phyloP scores from a whole-genome alignment of 1,140 invertebrate genomes.

The Camponotus floridanus region DNA sequence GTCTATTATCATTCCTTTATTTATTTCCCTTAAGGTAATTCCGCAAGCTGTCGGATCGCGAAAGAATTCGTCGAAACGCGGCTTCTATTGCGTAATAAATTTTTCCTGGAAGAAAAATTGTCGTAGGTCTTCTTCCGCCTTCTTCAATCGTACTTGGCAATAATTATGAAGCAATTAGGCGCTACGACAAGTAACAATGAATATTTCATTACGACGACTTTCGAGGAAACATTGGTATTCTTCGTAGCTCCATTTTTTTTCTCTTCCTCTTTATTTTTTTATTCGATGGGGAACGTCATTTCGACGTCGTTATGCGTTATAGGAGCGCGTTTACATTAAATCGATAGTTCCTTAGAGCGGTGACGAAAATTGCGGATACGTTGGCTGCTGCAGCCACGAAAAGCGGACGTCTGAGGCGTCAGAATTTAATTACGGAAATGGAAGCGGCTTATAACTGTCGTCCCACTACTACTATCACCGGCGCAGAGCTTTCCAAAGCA shows the following conservation, averaged over 20 bases:
- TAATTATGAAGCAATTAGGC: slow-evolving; percentile 57
- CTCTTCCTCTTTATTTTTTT: not conserved
- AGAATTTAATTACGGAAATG: slow-evolving; percentile 71
- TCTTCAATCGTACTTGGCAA: slow-evolving; percentile 16
- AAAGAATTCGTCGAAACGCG: slow-evolving; percentile 49
- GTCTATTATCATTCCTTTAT: slow-evolving; percentile 61
- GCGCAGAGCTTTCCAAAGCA: slow-evolving; percentile 31
- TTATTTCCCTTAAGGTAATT: slow-evolving; percentile 44
- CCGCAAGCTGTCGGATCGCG: slow-evolving; percentile 55
- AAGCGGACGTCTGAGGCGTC: slow-evolving; percentile 51
- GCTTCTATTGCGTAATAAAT: slow-evolving; percentile 44
- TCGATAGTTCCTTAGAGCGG: slow-evolving; percentile 50
- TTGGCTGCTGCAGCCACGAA: slow-evolving; percentile 52
- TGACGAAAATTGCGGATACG: slow-evolving; percentile 56
- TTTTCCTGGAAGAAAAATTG: slow-evolving; percentile 22
- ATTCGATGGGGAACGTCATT: slow-evolving; percentile 41
- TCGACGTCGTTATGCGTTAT: slow-evolving; percentile 26
- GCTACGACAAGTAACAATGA: slow-evolving; percentile 19
- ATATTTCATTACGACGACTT: slow-evolving; percentile 45
- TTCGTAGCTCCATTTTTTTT: not conserved
- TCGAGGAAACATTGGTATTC: slow-evolving; percentile 24
- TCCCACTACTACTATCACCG: not conserved
- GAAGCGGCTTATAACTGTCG: slow-evolving; percentile 65
- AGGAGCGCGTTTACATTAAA: slow-evolving; percentile 43
- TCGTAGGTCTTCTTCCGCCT: not conserved